Conservation (phyloP, 1,140 invertebrate species). For the Drosophila willistoni region DNA sequence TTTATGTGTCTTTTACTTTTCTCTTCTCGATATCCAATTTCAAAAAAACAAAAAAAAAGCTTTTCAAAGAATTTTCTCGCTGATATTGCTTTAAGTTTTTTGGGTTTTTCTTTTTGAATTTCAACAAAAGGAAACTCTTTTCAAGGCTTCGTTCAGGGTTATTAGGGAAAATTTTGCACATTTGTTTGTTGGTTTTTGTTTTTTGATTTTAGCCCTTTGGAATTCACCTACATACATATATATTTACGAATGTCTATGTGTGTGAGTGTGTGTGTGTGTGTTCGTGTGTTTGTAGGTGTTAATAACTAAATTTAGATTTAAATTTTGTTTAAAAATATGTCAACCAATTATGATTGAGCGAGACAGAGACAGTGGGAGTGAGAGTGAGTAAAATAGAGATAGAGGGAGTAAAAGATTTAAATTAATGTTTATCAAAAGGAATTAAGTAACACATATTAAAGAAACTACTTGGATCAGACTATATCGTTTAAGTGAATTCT, state of each 20-base stretch:
- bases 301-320: slow-evolving; percentile 7
- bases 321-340: slow-evolving; percentile 30
- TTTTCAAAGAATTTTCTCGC: slow-evolving; percentile 6
- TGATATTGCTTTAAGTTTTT: neutral
- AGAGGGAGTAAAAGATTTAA: neutral
- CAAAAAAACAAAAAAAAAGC: slow-evolving; percentile 24
- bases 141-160: slow-evolving; percentile 11
- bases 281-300: slow-evolving; percentile 15
- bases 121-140: neutral
- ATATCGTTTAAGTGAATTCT: too few relatives aligned
- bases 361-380: neutral
- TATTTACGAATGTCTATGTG: neutral
- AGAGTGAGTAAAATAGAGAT: neutral
- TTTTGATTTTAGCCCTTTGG: neutral
- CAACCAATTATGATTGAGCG: slow-evolving; percentile 32
- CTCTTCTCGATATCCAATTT: slow-evolving; percentile 65
- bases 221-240: neutral
- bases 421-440: neutral
- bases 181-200: neutral
- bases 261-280: slow-evolving; percentile 20
- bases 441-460: neutral
- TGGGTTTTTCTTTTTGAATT: neutral
- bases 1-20: slow-evolving; percentile 2
- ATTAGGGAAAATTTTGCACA: neutral
- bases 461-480: neutral